Base-by-base conservation (phyloP, 1,140 invertebrate species). In the Drosophila biarmipes region DNA sequence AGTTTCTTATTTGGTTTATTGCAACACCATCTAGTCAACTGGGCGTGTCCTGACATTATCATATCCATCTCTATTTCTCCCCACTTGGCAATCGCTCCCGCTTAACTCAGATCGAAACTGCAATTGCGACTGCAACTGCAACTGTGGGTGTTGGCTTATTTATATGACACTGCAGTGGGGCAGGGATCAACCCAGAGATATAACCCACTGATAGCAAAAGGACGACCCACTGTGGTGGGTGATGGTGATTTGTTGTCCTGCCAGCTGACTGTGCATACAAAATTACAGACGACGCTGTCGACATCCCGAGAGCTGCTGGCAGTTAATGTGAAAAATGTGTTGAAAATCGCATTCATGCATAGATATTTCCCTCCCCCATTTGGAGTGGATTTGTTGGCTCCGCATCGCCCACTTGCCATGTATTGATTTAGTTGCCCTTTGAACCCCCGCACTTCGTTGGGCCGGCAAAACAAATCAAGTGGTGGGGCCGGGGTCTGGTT, bases 251-350 rank as follows among this genome's bases (percentile, higher is more conserved):
- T 86, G 82, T 86, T 86, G 82, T 86, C 71, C 78, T 86, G 80
- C 66, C 80, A 76, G 53, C 80, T 63, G 68, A 80, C 78, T 87
- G 78, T 87, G 84, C 79, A 89, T 89, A 87, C 84, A 87, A 87
- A 89, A 89, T 87, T 82, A 86, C 84, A 71, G 78, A 87, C 78
- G 56, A 49, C 46, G 46, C 46, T 49, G 46, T 64, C 67, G 53
- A 76, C 46, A 51, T 42, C 37, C 52, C 34, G 17, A 37, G 17
- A 37, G 49, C 66, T 54, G 66, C 34, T 69, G 66, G 74, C 78
- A 89, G 82, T 87, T 87, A 87, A 87, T 87, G 84, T 87, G 78
- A 87, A 80, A 87, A 87, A 87, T 89, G 84, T 89, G 78, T 72
- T 80, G 67, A 80, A 85, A 85, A 68, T 73, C 81, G 59, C 78